Evolutionary conservation across 2,888 invertebrate genomes (phyloP), one percentile per base, ranked within the genome.

Genomic region (Tuta absoluta): DNA sequence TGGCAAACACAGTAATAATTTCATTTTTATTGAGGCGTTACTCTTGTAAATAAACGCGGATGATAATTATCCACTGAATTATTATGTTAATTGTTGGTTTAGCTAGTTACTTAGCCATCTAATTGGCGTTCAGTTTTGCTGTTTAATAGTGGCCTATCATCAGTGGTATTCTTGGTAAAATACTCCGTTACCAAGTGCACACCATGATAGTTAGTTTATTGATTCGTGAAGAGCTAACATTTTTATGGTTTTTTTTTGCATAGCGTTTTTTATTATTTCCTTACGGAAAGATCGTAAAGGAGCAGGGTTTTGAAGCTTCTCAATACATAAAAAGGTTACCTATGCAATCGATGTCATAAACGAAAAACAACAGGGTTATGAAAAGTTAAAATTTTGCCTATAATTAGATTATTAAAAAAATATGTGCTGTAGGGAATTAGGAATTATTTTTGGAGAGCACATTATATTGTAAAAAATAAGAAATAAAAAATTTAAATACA

Each of bases 1-100:
- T 23, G 33, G 33, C 17, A 60, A 33, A 33, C 45, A 60, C 19
- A 10, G 33, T 56, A 56, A 66, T 65, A 65, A 68, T 69, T 68
- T 69, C 65, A 61, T 58, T 65, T 66, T 69, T 66, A 67, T 67
- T 71, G 68, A 65, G 63, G 67, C 48, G 48, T 48, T 48, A 28
- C 60, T 63, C 63, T 66, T 65, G 61, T 49, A 61, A 61, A 61
- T 61, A 61, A 61, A 61, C 49, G 49, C 53, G 23, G 45, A 62
- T 38, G 37, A 41, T 59, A 58, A 61, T 65, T 65, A 63, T 65
- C 63, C 24, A 66, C 57, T 59, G 61, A 65, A 67, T 67, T 64
- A 64, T 59, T 21, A 61, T n/a, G 49, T 49, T 61, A 61, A 61
- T 61, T 33, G 49, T 33, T 8, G 61, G 61, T 49, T 61, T 49